phyloP scores from a whole-genome alignment of 2,888 invertebrate species.

The Laothoe populi region DNA sequence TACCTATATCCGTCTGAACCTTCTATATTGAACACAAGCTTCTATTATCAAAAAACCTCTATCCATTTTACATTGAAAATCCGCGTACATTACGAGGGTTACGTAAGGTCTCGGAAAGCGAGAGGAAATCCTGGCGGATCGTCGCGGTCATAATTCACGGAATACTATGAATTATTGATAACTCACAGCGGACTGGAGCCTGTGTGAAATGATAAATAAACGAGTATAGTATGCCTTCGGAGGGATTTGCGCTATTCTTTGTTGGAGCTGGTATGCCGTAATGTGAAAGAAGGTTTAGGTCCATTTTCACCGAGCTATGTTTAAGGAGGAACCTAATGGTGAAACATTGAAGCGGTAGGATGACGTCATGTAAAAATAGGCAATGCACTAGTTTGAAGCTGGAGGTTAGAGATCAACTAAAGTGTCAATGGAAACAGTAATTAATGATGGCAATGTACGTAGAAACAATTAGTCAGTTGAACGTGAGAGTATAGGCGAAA shows the following conservation, averaged over 20 bases:
- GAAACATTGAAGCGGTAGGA: too few species aligned
- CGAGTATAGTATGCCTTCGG: slow-evolving; percentile 21
- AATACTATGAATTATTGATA: slow-evolving; percentile 74
- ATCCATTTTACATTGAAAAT: slow-evolving; percentile 25
- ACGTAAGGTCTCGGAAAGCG: slow-evolving; percentile 23
- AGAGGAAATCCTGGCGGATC: slow-evolving; percentile 63
- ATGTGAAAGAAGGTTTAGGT: neutral
- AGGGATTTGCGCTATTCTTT: slow-evolving; percentile 8
- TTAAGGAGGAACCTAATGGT: neutral
- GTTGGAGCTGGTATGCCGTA: neutral
- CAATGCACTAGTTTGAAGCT: too few species aligned
- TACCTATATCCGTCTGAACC: neutral
- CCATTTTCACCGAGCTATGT: neutral
- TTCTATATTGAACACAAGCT: neutral
- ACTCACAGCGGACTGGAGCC: slow-evolving; percentile 38
- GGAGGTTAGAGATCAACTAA: too few species aligned
- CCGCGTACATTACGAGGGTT: slow-evolving; percentile 24
- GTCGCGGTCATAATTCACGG: slow-evolving; percentile 65
- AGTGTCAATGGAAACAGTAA: too few species aligned
- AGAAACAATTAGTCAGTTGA: too few species aligned
- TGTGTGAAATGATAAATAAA: slow-evolving; percentile 21
- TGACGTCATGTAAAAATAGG: too few species aligned
- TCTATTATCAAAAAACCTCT: slow-evolving; percentile 10
- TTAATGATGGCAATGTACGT: too few species aligned
- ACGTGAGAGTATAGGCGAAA: too few species aligned